Conservation (phyloP, 2,113 vertebrate species). For the Notarius lentiginosus region DNA sequence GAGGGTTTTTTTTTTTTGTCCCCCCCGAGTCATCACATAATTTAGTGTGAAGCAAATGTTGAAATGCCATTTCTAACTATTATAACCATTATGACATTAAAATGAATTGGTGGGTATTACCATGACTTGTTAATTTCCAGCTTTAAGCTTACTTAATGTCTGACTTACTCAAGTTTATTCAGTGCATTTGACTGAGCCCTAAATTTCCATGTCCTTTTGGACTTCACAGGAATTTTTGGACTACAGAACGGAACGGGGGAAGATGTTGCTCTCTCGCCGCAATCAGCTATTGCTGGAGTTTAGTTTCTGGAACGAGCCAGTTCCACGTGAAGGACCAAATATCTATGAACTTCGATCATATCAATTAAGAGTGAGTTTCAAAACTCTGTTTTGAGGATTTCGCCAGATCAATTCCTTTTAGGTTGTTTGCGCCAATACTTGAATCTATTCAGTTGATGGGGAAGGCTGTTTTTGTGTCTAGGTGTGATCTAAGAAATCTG, state of each 20-base stretch:
- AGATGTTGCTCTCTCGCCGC: constrained; percentile 93
- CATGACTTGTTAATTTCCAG: not conserved
- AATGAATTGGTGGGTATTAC: not conserved
- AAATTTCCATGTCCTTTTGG: constrained; percentile 23
- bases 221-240: constrained; percentile 80
- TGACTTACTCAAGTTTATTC: not conserved
- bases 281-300: constrained; percentile 95
- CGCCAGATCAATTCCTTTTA: not conserved
- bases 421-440: not conserved
- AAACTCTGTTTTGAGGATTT: not conserved
- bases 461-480: not conserved
- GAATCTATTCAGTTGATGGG: not conserved
- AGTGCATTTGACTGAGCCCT: not conserved
- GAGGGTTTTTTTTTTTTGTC: too few relatives aligned
- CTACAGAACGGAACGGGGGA: constrained; percentile 85
- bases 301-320: constrained; percentile 97
- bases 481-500: not conserved
- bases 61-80: not conserved
- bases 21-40: not conserved
- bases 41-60: not conserved
- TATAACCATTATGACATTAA: constrained; percentile 1
- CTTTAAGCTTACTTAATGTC: not conserved
- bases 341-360: constrained; percentile 97
- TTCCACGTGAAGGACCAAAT: constrained; percentile 85
- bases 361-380: constrained; percentile 86